These are phyloP conservation scores for Diorhabda carinulata DNA, from an alignment of 1,140 invertebrate species.

Conservation along the genomic window DNA sequence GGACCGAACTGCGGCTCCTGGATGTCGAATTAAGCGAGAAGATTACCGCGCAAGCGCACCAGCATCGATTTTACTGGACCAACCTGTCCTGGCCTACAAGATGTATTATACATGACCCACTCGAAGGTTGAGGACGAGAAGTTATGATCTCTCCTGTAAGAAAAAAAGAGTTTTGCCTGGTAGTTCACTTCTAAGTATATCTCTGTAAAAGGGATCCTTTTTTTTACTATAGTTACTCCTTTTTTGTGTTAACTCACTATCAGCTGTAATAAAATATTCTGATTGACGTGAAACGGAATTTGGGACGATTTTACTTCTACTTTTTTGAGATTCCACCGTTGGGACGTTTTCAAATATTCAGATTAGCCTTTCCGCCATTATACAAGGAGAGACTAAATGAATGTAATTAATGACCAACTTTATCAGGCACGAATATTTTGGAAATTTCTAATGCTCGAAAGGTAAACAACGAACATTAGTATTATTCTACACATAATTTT, in stretches of 20 bases:
- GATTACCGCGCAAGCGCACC: conserved; percentile 30
- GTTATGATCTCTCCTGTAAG: conserved; percentile 23
- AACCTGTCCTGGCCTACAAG: conserved; percentile 34
- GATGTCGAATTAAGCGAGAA: conserved; percentile 29
- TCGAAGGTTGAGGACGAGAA: conserved; percentile 27
- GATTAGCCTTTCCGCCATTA: too few species aligned
- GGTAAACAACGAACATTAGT: too few species aligned
- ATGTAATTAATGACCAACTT: too few species aligned
- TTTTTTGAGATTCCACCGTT: neutral
- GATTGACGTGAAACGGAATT: conserved; percentile 6
- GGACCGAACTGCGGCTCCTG: conserved; percentile 35
- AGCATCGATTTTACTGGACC: conserved; percentile 37
- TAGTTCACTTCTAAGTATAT: conserved; percentile 1
- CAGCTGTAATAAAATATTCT: conserved; percentile 10
- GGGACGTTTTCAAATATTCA: too few species aligned
- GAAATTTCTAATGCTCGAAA: too few species aligned
- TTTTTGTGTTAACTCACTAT: conserved; percentile 3
- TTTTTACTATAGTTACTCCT: neutral
- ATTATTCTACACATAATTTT: too few species aligned
- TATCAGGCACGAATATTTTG: too few species aligned
- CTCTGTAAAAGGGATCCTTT: neutral
- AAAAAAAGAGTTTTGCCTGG: conserved; percentile 8
- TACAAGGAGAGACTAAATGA: too few species aligned
- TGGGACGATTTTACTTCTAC: neutral
- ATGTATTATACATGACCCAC: conserved; percentile 40